Evolutionary conservation across 2,888 invertebrate genomes (phyloP), one percentile per base, ranked within the genome.

Genomic region (Saturnia pavonia): DNA sequence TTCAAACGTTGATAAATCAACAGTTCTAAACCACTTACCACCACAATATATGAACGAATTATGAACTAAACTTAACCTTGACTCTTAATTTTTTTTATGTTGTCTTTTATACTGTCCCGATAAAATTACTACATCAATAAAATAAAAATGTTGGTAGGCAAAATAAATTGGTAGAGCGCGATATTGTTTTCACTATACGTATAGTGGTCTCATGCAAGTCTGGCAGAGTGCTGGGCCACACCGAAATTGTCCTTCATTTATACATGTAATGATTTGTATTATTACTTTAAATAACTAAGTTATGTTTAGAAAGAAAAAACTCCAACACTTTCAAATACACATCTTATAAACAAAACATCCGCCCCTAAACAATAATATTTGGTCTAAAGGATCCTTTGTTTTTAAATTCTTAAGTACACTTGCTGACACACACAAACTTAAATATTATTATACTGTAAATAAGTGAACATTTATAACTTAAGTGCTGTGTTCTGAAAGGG

Each of bases 271-370:
- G 9, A 25, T 25, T 25, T 60, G 3, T 60, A 27, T 27, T 12
- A 60, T 25, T 14, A 7, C 8, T 27, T 60, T 4, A 14, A 60
- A 14, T 27, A 60, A 11, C 57, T 27, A 60, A 22, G 14, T 60
- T 60, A 27, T 27, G 57, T 60, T 60, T 60, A 60, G 3, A 60
- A 60, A n/a, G 22, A 27, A 57, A 57, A 14, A 57, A 57, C 11
- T 25, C 57, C 27, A 14, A 2, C 25, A 60, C 57, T 25, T 27
- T 60, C 14, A 60, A 60, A 27, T 27, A 14, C 43, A 43, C 3
- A 34, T 25, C 57, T 22, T 11, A 63, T 65, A 65, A 40, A 40
- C 40, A 65, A 65, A 65, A 65, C 65, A 65, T 65, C 65, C 65
- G 65, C n/a, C 40, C 65, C 7, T n/a, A 40, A 6, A 65, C 65